A percentile compares a stretch with the other conserved stretches of the same genome.
Conservation (phyloP, 2,888 invertebrate species). For the Watsonalla cultraria region DNA sequence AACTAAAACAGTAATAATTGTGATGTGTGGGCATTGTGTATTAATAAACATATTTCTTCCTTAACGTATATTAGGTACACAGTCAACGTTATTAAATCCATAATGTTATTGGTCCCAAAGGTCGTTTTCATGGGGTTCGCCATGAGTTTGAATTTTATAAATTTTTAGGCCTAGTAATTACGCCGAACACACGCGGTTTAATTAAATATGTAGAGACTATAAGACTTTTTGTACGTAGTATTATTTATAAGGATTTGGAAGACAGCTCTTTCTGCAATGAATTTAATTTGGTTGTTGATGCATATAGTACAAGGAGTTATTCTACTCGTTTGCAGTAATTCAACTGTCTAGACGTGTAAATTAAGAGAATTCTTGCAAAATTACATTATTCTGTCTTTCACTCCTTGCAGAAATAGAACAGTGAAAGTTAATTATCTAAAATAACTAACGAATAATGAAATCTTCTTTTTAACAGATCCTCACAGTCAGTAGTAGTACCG, state of each 20-base stretch:
- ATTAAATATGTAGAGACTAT: neutral
- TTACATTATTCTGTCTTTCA: neutral
- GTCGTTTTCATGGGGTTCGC: neutral
- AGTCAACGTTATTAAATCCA: neutral
- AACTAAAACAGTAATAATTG: too few species aligned
- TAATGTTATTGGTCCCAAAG: neutral
- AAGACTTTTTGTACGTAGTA: neutral
- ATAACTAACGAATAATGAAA: too few species aligned
- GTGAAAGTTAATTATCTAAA: too few species aligned
- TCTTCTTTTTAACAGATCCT: too few species aligned
- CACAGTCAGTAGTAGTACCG: too few species aligned
- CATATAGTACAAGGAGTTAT: neutral
- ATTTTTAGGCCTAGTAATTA: neutral
- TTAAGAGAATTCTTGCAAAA: neutral
- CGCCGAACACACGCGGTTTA: neutral
- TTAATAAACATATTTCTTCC: neutral
- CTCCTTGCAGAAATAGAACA: neutral
- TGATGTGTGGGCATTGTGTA: too few species aligned
- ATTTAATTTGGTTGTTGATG: conserved; percentile 6
- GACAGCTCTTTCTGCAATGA: neutral
- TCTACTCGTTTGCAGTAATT: neutral
- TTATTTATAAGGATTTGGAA: neutral
- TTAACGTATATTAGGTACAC: neutral
- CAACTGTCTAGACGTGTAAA: neutral
- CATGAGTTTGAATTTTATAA: neutral